Evolutionary conservation across 2,797 vertebrate genomes (phyloP), one percentile per base, ranked within the genome.

Genomic region (Leuciscus waleckii): DNA sequence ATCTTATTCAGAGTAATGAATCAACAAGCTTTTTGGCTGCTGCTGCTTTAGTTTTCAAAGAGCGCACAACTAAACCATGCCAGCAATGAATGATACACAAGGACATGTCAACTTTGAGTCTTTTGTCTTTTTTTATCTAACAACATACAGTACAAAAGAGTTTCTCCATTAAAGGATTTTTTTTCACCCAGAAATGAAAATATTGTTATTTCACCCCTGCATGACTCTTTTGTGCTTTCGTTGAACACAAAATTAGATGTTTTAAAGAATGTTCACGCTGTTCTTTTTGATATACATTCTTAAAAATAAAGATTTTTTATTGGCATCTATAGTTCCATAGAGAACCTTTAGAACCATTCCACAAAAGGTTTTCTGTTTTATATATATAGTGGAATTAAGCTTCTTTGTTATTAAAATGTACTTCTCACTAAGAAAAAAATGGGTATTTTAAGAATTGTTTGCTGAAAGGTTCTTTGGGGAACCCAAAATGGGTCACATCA

Each of bases 1-100:
- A 85, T 80, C 82, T 86, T 83, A 74, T 87, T 85, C 32, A 56
- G 58, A 85, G 79, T 87, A 87, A 85, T 86, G 87, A 91, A 89
- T 90, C 86, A 90, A 87, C 85, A 85, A 75, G 84, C 87, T 39
- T 70, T 82, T 76, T 85, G 82, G 56, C 87, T 82, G 35, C 83
- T 79, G 76, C 49, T 63, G 67, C 46, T 79, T 86, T 84, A 81
- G 75, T 86, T 85, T 86, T 87, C 85, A 71, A 63, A 84, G 58
- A 80, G 29, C 39, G 43, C 77, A 32, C 79, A 37, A 56, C 49
- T 78, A 70, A 75, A 37, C 32, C 43, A 21, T 74, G 43, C 16
- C 58, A 81, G 81, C 49, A 87, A 63, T 78, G 56, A 87, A 74
- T 26, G 86, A 68, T 71, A 35, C 43, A 83, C 32, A 79, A 43